Evolutionary conservation across 2,888 invertebrate species (phyloP), one percentile per base, ranked within the genome.

Genomic region (Caenorhabditis doughertyi): DNA sequence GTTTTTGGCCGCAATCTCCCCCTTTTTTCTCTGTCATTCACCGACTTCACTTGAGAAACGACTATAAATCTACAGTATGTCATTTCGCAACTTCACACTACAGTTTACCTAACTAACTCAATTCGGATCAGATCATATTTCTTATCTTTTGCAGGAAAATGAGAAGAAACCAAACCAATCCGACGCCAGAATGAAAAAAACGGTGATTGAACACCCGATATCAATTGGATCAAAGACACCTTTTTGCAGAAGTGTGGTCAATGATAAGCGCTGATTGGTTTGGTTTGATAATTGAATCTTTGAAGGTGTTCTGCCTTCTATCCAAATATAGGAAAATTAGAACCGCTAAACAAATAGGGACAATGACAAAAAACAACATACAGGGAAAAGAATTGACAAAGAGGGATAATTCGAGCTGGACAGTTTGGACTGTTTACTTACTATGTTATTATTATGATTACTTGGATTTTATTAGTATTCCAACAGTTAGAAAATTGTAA

Each of bases 161-260:
- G 5, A 32, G 32, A 55, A 55, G 55, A 55, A 68, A 55, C n/a
- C 42, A 62, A 68, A 68, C 68, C 49, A 39, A 32, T 67, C 44
- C 27, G 67, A 56, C 76, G 60, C 67, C 21, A 49, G 7, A 49
- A 65, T 25, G 51, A 11, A 27, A 47, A 65, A 23, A 3, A 47
- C 35, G 67, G 42, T 53, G 72, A 72, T 58, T 49, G 49, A 64
- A 64, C 21, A 32, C n/a, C 8, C n/a, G 44, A 67, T 67, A 74
- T 67, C 76, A 76, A 35, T 68, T 49, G 23, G 76, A 67, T 76
- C 68, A 77, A 77, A 68, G n/a, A 76, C 68, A 77, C 68, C 60
- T 60, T 35, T 18, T 68, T 77, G 68, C 77, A 68, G 44, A 76
- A 60, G 62, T 74, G 65, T 60, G 67, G 60, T 76, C 76, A 51